Percentiles rank a stretch among this genome's conserved stretches.
Conservation (phyloP, 2,113 vertebrate species). For the Lophius piscatorius region DNA sequence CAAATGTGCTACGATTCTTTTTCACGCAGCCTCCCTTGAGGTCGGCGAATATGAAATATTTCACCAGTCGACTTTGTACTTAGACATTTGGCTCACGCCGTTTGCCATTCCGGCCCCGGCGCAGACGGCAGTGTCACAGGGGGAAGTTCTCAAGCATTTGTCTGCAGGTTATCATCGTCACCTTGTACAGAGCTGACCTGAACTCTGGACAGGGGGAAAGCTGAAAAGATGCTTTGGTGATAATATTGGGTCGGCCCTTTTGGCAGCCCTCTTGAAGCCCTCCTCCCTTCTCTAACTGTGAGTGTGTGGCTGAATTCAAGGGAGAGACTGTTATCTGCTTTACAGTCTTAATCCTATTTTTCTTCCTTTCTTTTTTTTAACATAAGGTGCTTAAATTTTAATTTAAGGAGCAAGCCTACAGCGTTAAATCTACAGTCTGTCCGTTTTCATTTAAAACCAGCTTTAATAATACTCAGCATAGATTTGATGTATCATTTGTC, state of each 20-base stretch:
- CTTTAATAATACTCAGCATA: slow-evolving; percentile 50
- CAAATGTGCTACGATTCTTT: slow-evolving; percentile 29
- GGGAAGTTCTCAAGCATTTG: slow-evolving; percentile 27
- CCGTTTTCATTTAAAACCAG: slow-evolving; percentile 56
- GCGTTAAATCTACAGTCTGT: slow-evolving; percentile 36
- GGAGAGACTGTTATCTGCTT: slow-evolving; percentile 8
- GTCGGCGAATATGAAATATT: slow-evolving; percentile 57
- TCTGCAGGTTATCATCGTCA: slow-evolving; percentile 51
- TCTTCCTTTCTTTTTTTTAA: neutral
- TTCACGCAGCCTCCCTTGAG: slow-evolving; percentile 48
- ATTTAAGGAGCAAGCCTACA: slow-evolving; percentile 3
- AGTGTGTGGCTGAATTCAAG: slow-evolving; percentile 13
- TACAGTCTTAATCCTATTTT: slow-evolving; percentile 5
- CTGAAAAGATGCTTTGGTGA: slow-evolving; percentile 47
- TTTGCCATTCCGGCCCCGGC: slow-evolving; percentile 45
- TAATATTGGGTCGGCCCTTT: slow-evolving; percentile 32
- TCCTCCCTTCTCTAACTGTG: neutral
- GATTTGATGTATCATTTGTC: slow-evolving; percentile 49
- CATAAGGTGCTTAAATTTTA: neutral
- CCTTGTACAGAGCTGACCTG: slow-evolving; percentile 56
- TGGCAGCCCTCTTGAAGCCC: slow-evolving; percentile 38
- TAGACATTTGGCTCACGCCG: slow-evolving; percentile 39
- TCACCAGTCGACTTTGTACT: slow-evolving; percentile 38
- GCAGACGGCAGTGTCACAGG: slow-evolving; percentile 31
- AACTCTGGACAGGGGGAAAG: slow-evolving; percentile 37